phyloP scores from a whole-genome alignment of 2,113 vertebrate genomes.

The Ammodytes dubius region DNA sequence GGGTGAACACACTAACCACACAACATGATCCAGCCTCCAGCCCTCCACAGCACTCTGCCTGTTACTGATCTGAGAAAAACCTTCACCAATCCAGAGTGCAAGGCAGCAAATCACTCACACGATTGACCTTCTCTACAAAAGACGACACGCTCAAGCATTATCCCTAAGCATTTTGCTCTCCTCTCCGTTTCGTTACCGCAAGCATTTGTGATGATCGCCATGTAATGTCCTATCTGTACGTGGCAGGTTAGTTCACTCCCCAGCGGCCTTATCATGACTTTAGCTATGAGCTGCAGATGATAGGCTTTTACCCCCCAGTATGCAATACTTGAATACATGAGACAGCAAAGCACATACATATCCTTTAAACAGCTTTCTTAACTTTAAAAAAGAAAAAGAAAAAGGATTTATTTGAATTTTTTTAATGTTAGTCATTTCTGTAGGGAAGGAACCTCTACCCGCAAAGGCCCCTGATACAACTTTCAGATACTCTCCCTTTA shows the following conservation, averaged over 20 bases:
- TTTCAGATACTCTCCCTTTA: not conserved
- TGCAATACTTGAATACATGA: not conserved
- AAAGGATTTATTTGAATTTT: slow-evolving; percentile 2
- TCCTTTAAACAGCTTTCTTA: not conserved
- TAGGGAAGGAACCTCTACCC: not conserved
- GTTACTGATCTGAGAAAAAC: not conserved
- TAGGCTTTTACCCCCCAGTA: not conserved
- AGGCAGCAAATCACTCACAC: slow-evolving; percentile 27
- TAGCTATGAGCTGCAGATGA: slow-evolving; percentile 35
- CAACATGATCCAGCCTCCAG: not conserved
- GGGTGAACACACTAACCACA: not conserved
- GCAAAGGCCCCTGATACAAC: not conserved
- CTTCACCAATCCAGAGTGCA: not conserved
- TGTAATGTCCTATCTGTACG: slow-evolving; percentile 33
- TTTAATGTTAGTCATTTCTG: not conserved
- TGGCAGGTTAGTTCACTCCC: slow-evolving; percentile 30
- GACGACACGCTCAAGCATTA: slow-evolving; percentile 46
- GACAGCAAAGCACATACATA: not conserved
- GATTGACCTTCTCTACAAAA: slow-evolving; percentile 36
- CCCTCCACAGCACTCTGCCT: not conserved
- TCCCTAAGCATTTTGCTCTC: slow-evolving; percentile 18
- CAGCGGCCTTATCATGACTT: slow-evolving; percentile 25
- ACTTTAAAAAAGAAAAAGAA: slow-evolving; percentile 16
- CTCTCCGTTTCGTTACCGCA: not conserved
- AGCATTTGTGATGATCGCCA: not conserved